A percentile compares a stretch with the other conserved stretches of the same genome.
These are phyloP conservation scores for Aphidoletes aphidimyza DNA, from an alignment of 2,888 invertebrate genomes.

Conservation along the genomic window DNA sequence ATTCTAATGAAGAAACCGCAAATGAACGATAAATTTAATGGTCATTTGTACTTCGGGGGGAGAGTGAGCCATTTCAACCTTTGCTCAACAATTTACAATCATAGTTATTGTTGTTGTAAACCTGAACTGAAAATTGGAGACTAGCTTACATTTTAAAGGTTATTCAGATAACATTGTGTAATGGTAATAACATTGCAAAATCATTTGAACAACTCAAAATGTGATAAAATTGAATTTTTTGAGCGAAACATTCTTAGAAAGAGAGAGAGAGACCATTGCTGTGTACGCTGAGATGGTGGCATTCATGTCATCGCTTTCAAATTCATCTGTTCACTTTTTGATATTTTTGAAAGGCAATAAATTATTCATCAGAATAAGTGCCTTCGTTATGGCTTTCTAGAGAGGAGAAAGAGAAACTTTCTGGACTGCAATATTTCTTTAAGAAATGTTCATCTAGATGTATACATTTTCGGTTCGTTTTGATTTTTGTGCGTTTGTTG, in stretches of 20 bases:
- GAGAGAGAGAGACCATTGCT: not conserved
- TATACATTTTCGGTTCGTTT: not conserved
- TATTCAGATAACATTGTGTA: not conserved
- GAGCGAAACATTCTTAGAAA: not conserved
- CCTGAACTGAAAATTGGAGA: not conserved
- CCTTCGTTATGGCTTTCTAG: constrained; percentile 3
- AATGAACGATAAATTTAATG: constrained; percentile 11
- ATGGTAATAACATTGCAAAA: constrained; percentile 5
- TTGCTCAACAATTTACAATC: not conserved
- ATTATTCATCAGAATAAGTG: constrained; percentile 38
- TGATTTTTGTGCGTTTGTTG: not conserved
- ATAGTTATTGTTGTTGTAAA: constrained; percentile 1
- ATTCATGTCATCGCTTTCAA: constrained; percentile 41
- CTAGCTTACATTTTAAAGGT: not conserved
- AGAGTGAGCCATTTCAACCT: too few relatives aligned
- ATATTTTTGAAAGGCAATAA: constrained; percentile 43
- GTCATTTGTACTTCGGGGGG: not conserved
- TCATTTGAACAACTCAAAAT: too few relatives aligned
- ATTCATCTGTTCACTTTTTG: constrained; percentile 22
- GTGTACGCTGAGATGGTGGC: not conserved
- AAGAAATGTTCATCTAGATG: not conserved
- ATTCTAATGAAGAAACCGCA: not conserved
- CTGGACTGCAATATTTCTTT: constrained; percentile 8
- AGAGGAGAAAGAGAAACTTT: not conserved
- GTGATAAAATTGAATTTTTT: too few relatives aligned